phyloP scores from a whole-genome alignment of 2,888 invertebrate species.

The Deroplatys truncata region DNA sequence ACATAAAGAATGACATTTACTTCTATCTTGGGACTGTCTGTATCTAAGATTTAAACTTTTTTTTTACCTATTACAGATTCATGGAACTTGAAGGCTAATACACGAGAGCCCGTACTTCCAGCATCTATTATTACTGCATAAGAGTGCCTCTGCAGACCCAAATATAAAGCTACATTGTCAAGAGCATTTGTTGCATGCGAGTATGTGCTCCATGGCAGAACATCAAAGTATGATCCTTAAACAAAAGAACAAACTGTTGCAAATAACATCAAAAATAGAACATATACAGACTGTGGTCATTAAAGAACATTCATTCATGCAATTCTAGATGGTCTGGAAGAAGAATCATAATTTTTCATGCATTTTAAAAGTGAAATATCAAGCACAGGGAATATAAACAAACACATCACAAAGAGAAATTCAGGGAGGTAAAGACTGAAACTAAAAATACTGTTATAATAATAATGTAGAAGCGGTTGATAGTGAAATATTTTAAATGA shows the following conservation, averaged over 20 bases:
- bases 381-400: too few relatives aligned
- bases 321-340: background rate
- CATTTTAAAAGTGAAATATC: too few relatives aligned
- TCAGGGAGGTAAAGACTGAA: too few relatives aligned
- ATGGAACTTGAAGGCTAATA: conserved; percentile 78
- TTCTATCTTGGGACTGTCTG: too few relatives aligned
- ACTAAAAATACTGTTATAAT: too few relatives aligned
- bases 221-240: conserved; percentile 18
- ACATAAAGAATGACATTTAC: too few relatives aligned
- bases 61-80: conserved; percentile 49
- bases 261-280: background rate
- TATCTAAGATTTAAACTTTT: too few relatives aligned
- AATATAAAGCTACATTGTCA: conserved; percentile 66
- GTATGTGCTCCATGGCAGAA: conserved; percentile 22
- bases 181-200: conserved; percentile 46
- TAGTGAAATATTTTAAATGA: too few relatives aligned
- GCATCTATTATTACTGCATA: conserved; percentile 91
- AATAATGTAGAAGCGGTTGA: too few relatives aligned
- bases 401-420: too few relatives aligned
- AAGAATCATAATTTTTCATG: background rate
- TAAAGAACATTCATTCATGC: background rate
- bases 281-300: background rate
- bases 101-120: conserved; percentile 87
- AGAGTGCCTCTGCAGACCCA: conserved; percentile 66
- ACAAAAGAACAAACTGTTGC: background rate